Conservation (phyloP, 1,140 invertebrate genomes). For the Aphidius gifuensis region DNA sequence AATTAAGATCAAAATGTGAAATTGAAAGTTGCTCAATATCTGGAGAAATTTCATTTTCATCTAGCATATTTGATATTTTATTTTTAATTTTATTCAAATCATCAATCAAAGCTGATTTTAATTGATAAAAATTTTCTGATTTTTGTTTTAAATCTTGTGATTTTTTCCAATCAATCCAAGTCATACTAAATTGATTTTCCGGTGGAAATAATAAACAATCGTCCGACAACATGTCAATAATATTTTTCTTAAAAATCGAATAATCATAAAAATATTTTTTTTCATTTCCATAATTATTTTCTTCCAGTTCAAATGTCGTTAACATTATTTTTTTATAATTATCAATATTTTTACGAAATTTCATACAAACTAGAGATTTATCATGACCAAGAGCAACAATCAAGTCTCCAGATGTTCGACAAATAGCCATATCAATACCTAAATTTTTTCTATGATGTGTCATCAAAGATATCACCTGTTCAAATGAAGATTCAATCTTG, state of each 20-base stretch:
- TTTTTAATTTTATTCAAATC: conserved; percentile 35
- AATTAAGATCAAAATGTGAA: conserved; percentile 42
- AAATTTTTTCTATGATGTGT: conserved; percentile 40
- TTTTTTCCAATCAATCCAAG: conserved; percentile 42
- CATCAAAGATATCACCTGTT: conserved; percentile 18
- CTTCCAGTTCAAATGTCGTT: neutral
- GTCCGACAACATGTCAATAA: conserved; percentile 28
- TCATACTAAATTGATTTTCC: conserved; percentile 19
- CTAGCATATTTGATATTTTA: conserved; percentile 35
- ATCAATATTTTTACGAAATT: neutral
- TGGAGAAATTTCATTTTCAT: conserved; percentile 40
- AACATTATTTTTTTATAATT: neutral
- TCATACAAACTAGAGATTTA: conserved; percentile 39
- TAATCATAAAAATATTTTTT: conserved; percentile 33
- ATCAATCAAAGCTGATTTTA: conserved; percentile 28
- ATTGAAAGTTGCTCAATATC: conserved; percentile 39
- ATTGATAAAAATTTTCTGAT: conserved; percentile 7
- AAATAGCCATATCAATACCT: conserved; percentile 36
- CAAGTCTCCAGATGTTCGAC: conserved; percentile 28
- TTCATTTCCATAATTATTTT: conserved; percentile 21
- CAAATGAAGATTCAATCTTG: conserved; percentile 10
- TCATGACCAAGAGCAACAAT: conserved; percentile 37
- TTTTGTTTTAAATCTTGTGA: conserved; percentile 28
- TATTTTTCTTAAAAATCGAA: conserved; percentile 21
- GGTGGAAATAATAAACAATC: conserved; percentile 22